phyloP scores from a whole-genome alignment of 1,140 invertebrate species.

The Copidosoma floridanum region DNA sequence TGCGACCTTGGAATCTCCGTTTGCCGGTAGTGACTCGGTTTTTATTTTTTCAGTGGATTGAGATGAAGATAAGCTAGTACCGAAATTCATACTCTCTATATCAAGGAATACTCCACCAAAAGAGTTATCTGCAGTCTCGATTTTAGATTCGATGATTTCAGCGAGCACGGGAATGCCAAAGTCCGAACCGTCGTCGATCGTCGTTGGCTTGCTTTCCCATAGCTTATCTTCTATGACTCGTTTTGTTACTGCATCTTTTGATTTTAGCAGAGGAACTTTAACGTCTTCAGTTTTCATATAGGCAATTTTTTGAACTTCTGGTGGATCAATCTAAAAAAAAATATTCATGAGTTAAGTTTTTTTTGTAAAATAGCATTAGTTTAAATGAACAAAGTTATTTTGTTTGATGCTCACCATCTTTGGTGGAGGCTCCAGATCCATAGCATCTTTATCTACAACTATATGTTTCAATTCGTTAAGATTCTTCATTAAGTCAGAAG shows the following conservation, averaged over 20 bases:
- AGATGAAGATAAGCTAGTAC: slow-evolving; percentile 21
- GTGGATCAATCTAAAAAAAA: not conserved
- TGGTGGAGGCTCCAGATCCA: slow-evolving; percentile 13
- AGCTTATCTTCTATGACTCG: slow-evolving; percentile 6
- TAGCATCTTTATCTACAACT: not conserved
- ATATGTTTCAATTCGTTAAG: not conserved
- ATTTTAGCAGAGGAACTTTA: not conserved
- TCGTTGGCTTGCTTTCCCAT: not conserved
- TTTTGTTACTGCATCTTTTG: not conserved
- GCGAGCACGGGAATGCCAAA: slow-evolving; percentile 22
- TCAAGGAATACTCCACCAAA: slow-evolving; percentile 22
- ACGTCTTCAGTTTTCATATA: slow-evolving; percentile 4
- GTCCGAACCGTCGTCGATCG: slow-evolving; percentile 20
- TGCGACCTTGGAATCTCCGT: slow-evolving; percentile 20
- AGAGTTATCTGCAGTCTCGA: not conserved
- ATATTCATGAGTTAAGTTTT: not conserved
- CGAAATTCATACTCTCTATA: slow-evolving; percentile 16
- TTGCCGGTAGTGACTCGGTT: not conserved
- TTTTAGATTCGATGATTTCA: slow-evolving; percentile 26
- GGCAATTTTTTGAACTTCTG: not conserved
- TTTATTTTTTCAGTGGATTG: slow-evolving; percentile 5
- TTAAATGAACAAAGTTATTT: not conserved
- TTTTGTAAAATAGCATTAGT: no score
- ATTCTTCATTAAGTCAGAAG: not conserved
- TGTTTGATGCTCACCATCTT: not conserved